Percentiles rank a stretch among this genome's conserved stretches.
Evolutionary conservation across 2,797 vertebrate species (phyloP).

Genomic region (Rhyacichthys aspro): DNA sequence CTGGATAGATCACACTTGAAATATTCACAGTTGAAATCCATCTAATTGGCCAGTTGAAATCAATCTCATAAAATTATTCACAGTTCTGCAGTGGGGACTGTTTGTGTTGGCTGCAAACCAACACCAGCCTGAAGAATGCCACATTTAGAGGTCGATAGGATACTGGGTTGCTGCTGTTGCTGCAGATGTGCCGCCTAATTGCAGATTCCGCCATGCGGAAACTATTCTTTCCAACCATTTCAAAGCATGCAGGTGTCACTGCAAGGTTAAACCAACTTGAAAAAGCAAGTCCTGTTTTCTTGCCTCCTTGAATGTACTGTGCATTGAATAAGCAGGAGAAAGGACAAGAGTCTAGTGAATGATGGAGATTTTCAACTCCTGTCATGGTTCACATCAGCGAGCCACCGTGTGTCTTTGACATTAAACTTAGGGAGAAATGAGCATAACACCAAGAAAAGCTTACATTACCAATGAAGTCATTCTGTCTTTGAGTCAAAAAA

Average conservation of each 20-base stretch:
- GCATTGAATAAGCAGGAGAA: constrained; percentile 8
- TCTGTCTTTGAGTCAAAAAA: constrained; percentile 19
- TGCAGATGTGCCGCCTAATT: constrained; percentile 78
- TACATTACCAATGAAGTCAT: constrained; percentile 16
- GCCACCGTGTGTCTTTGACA: constrained; percentile 26
- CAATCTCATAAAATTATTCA: constrained; percentile 65
- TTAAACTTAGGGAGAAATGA: constrained; percentile 34
- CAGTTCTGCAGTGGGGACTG: constrained; percentile 62
- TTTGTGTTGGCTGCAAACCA: constrained; percentile 75
- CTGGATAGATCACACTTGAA: constrained; percentile 37
- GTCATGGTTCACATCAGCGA: constrained; percentile 37
- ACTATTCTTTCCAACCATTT: constrained; percentile 75
- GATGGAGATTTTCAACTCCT: constrained; percentile 26
- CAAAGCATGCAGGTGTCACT: constrained; percentile 78
- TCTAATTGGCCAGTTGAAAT: constrained; percentile 69
- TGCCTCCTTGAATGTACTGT: constrained; percentile 42
- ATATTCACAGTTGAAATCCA: constrained; percentile 66
- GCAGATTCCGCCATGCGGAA: constrained; percentile 75
- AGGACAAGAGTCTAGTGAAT: constrained; percentile 7
- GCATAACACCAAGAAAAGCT: constrained; percentile 1
- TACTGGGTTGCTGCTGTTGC: constrained; percentile 41
- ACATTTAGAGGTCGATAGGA: constrained; percentile 48
- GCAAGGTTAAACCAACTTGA: constrained; percentile 74
- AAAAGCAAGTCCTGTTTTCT: constrained; percentile 65
- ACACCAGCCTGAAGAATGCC: constrained; percentile 38